Percentiles rank a stretch among this genome's conserved stretches.
phyloP scores from a whole-genome alignment of 1,140 invertebrate genomes.

The Drosophila watanabei region DNA sequence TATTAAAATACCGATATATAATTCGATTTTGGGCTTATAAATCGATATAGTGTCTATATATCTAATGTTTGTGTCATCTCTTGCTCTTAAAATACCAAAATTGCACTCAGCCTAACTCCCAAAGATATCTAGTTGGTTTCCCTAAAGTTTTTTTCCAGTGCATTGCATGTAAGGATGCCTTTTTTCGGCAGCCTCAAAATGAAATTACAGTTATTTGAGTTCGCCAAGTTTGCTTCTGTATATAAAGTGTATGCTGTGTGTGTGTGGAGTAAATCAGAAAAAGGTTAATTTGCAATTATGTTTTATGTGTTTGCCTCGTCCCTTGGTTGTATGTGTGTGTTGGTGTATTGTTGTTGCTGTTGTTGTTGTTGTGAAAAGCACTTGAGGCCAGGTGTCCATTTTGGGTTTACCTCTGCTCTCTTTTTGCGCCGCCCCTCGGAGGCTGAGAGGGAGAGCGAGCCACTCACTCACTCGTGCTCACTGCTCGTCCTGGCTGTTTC shows the following conservation, averaged over 20 bases:
- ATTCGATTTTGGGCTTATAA: too few relatives aligned
- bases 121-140: not conserved
- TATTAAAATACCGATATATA: too few relatives aligned
- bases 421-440: not conserved
- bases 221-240: slow-evolving; percentile 29
- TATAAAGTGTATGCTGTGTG: slow-evolving; percentile 5
- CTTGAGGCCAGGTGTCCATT: slow-evolving; percentile 61
- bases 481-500: slow-evolving; percentile 9
- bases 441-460: not conserved
- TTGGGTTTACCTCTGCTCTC: slow-evolving; percentile 25
- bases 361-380: slow-evolving; percentile 33
- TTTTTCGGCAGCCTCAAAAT: slow-evolving; percentile 12
- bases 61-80: not conserved
- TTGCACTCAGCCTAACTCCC: fast-evolving
- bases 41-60: not conserved
- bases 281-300: slow-evolving; percentile 64
- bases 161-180: not conserved
- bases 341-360: slow-evolving; percentile 11
- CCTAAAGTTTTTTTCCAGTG: slow-evolving; percentile 2
- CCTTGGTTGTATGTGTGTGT: not conserved
- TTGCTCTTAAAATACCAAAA: not conserved
- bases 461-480: not conserved
- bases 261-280: slow-evolving; percentile 53
- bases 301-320: slow-evolving; percentile 42
- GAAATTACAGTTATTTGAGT: slow-evolving; percentile 44